A percentile compares a stretch with the other conserved stretches of the same genome.
phyloP scores from a whole-genome alignment of 2,888 invertebrate species.

The Acanthosepion pharaonis region DNA sequence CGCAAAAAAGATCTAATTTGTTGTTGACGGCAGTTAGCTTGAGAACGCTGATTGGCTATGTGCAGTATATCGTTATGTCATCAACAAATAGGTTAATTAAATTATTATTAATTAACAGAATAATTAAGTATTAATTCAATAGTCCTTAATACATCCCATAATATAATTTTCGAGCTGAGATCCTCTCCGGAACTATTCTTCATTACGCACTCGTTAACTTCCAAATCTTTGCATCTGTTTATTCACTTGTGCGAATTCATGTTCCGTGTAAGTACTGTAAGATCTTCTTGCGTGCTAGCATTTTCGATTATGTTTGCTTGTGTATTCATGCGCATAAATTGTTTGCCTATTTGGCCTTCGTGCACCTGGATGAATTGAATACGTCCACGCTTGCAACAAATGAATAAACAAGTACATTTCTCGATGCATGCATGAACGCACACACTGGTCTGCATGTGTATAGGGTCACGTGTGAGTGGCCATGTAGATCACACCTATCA shows the following conservation, averaged over 20 bases:
- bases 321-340: background rate
- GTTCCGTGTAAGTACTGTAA: background rate
- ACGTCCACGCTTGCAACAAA: background rate
- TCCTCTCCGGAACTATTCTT: background rate
- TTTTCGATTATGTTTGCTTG: background rate
- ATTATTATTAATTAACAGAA: no score
- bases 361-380: slow-evolving; percentile 17
- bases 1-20: no score
- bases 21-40: no score
- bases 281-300: background rate
- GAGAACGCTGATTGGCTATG: no score
- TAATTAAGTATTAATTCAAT: background rate
- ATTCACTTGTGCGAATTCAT: background rate
- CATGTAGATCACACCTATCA: background rate
- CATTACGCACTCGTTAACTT: background rate
- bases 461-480: background rate
- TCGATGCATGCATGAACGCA: background rate
- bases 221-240: background rate
- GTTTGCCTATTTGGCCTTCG: slow-evolving; percentile 18
- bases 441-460: background rate
- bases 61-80: no score
- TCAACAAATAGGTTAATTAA: no score
- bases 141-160: background rate
- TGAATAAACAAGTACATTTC: background rate
- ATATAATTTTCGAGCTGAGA: background rate